These are phyloP conservation scores for Climacteris rufus DNA, from an alignment of 2,113 vertebrate species.

Conservation along the genomic window DNA sequence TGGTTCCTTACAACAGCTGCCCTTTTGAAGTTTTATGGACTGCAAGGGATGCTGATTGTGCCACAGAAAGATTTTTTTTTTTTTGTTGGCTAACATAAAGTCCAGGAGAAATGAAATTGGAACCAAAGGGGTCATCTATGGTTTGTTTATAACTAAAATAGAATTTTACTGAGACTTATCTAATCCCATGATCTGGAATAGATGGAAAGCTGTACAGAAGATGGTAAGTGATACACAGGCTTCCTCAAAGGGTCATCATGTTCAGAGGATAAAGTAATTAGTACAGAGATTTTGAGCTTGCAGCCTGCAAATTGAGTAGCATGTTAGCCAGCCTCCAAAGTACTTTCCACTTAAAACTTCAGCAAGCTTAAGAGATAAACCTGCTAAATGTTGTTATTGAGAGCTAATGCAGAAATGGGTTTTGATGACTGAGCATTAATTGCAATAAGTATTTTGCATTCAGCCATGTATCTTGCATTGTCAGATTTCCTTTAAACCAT, in stretches of 20 bases:
- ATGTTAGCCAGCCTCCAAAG: background rate
- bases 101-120: background rate
- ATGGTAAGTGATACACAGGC: background rate
- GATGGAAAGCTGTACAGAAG: background rate
- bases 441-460: background rate
- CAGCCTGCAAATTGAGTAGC: background rate
- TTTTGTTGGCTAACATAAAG: background rate
- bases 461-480: background rate
- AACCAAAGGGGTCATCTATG: background rate
- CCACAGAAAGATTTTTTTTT: background rate
- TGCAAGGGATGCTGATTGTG: background rate
- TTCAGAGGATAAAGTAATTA: background rate
- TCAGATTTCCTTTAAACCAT: background rate
- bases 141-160: background rate
- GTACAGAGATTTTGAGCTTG: background rate
- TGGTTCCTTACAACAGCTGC: background rate
- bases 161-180: accelerated
- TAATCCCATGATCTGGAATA: background rate
- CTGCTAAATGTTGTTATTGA: background rate
- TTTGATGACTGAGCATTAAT: slow-evolving; percentile 1
- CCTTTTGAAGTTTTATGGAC: background rate
- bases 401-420: background rate
- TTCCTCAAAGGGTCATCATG: background rate
- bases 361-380: background rate
- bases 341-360: background rate